phyloP scores from a whole-genome alignment of 2,797 vertebrate species.

The Enteromius argenteus region DNA sequence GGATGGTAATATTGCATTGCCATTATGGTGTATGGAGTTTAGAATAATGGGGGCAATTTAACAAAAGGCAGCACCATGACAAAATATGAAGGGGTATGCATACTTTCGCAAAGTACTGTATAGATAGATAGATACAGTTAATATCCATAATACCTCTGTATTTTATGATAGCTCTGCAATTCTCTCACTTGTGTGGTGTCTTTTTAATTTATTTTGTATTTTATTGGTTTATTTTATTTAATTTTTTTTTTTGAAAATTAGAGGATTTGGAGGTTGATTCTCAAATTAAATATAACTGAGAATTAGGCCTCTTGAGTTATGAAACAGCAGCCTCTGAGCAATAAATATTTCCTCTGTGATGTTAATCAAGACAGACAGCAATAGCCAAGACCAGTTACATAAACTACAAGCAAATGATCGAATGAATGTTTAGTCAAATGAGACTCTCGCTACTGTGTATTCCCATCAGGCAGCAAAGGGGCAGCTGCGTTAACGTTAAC shows the following conservation, averaged over 20 bases:
- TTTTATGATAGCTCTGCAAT: no score
- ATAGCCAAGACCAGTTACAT: not conserved
- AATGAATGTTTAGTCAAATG: not conserved
- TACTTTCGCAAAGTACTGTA: no score
- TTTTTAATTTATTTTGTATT: no score
- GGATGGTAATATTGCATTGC: no score
- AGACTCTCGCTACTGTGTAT: not conserved
- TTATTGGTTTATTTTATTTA: no score
- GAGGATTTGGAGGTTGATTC: not conserved
- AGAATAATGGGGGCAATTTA: no score
- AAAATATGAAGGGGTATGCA: no score
- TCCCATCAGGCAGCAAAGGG: conserved; percentile 9
- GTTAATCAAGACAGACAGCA: conserved; percentile 7
- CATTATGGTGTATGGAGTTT: no score
- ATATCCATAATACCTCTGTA: no score
- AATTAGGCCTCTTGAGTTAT: not conserved
- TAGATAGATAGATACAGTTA: no score
- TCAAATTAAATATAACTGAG: not conserved
- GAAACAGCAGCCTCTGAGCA: not conserved
- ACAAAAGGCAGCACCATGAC: no score
- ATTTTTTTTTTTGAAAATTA: not conserved
- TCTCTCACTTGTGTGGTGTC: no score
- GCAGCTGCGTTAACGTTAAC: conserved; percentile 20
- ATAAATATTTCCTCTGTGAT: not conserved
- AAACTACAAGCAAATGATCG: not conserved